Percentiles rank a stretch among this genome's conserved stretches.
Evolutionary conservation across 2,797 vertebrate genomes (phyloP).

Genomic region (Dipus sagitta): DNA sequence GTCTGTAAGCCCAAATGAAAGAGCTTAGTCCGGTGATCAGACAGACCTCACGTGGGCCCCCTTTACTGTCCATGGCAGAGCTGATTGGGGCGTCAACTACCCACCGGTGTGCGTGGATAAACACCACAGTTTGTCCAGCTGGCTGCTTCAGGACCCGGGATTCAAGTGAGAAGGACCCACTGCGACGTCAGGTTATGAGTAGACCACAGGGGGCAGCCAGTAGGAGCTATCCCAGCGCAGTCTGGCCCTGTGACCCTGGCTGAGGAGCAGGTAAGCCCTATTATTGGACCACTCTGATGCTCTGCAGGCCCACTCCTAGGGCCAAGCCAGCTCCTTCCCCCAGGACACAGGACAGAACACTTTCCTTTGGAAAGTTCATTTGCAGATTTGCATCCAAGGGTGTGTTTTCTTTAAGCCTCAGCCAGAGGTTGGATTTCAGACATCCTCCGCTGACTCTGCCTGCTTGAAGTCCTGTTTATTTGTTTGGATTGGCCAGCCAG

Average conservation of each 20-base stretch:
- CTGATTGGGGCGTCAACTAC: accelerated
- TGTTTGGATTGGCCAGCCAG: slow-evolving; percentile 72
- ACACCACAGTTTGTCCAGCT: accelerated
- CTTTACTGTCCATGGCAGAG: neutral
- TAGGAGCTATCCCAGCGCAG: neutral
- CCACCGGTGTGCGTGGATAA: neutral
- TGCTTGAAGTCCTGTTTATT: slow-evolving; percentile 53
- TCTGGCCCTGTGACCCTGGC: neutral
- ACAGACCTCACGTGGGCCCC: accelerated
- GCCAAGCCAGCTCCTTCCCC: neutral
- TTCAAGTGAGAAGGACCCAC: accelerated
- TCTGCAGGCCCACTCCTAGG: no score
- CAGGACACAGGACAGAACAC: accelerated
- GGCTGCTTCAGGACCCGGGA: neutral
- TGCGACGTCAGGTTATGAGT: neutral
- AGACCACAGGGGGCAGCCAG: neutral
- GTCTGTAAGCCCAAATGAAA: neutral
- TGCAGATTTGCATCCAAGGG: slow-evolving; percentile 54
- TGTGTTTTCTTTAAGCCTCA: slow-evolving; percentile 41
- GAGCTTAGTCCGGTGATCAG: neutral
- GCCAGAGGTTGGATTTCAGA: slow-evolving; percentile 71
- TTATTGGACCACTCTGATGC: accelerated
- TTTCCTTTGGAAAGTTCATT: slow-evolving; percentile 72
- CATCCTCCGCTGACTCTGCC: slow-evolving; percentile 5
- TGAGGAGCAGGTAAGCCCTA: accelerated